These are phyloP conservation scores for Scopus umbretta DNA, from an alignment of 2,113 vertebrate genomes.

Conservation along the genomic window DNA sequence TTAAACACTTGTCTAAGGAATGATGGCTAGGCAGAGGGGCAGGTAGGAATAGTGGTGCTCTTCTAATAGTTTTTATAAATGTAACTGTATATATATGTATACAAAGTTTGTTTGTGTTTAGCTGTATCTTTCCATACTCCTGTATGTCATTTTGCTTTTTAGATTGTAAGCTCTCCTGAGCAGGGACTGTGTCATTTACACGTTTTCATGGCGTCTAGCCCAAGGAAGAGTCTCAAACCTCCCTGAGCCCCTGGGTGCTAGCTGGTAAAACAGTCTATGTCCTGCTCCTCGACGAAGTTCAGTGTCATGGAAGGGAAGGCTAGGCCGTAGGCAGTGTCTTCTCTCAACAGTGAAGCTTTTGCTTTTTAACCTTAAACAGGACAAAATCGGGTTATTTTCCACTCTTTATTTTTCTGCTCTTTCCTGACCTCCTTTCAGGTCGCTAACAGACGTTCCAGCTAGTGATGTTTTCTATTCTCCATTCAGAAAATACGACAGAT, in stretches of 20 bases:
- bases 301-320: background rate
- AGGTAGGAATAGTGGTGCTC: constrained; percentile 4
- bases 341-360: background rate
- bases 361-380: background rate
- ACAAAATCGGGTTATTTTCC: background rate
- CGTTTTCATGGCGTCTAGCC: background rate
- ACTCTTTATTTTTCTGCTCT: constrained; percentile 27
- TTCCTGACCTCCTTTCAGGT: constrained; percentile 20
- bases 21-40: constrained; percentile 23
- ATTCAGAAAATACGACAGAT: background rate
- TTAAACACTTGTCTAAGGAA: background rate
- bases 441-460: background rate
- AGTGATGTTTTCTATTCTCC: background rate
- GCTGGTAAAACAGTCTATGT: background rate
- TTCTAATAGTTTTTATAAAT: background rate
- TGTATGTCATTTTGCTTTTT: constrained; percentile 38
- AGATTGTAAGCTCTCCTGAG: constrained; percentile 44
- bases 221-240: background rate
- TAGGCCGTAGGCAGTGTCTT: background rate
- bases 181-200: constrained; percentile 42
- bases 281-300: background rate
- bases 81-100: background rate
- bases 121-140: constrained; percentile 37
- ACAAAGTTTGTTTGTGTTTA: constrained; percentile 41
- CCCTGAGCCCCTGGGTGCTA: background rate